Evolutionary conservation across 2,113 vertebrate species (phyloP).

Genomic region (Brachyhypopomus gauderio): DNA sequence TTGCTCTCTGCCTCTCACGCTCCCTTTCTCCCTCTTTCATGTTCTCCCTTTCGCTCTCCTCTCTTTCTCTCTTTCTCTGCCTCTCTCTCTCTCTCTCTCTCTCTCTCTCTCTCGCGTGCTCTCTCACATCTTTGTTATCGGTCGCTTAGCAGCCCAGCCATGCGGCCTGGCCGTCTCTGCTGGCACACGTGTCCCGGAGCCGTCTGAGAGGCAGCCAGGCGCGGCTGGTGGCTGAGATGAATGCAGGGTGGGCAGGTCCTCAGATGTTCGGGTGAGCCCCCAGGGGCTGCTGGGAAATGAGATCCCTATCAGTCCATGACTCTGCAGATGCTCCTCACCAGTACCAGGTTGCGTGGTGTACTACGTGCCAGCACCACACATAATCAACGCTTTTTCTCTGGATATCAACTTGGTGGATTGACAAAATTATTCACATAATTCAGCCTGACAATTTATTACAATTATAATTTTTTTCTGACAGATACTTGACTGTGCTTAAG

Average conservation of each 20-base stretch:
- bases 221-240: conserved; percentile 51
- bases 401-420: conserved; percentile 33
- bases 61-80: background rate
- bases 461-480: too few relatives aligned
- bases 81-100: background rate
- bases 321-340: conserved; percentile 82
- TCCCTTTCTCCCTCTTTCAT: background rate
- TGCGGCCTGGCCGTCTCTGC: conserved; percentile 63
- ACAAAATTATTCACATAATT: conserved; percentile 11
- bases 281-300: conserved; percentile 82
- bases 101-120: background rate
- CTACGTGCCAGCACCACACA: conserved; percentile 83
- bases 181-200: conserved; percentile 76
- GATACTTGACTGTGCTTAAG: too few relatives aligned
- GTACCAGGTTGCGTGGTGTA: conserved; percentile 86
- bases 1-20: background rate
- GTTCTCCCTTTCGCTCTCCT: background rate
- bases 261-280: conserved; percentile 78
- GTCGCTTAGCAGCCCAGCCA: conserved; percentile 22
- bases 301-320: conserved; percentile 87
- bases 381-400: conserved; percentile 44
- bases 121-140: conserved; percentile 25
- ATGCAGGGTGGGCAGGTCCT: conserved; percentile 69
- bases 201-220: conserved; percentile 75
- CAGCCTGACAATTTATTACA: too few relatives aligned